These are phyloP conservation scores for Acanthornis magna DNA, from an alignment of 2,797 vertebrate species.

Conservation along the genomic window DNA sequence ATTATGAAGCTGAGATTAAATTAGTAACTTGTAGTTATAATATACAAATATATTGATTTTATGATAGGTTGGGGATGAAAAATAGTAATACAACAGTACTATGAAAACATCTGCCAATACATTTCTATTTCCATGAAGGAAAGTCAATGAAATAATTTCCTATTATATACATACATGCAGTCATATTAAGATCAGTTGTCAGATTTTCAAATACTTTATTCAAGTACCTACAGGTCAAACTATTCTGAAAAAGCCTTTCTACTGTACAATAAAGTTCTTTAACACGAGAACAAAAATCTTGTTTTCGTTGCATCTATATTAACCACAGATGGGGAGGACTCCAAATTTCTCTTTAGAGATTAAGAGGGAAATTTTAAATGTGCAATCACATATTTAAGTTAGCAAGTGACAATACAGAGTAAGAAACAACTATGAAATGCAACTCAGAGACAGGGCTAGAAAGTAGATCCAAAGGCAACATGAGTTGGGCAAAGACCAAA, in stretches of 20 bases:
- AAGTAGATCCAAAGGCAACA: background rate
- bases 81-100: background rate
- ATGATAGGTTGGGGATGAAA: background rate
- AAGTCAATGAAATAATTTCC: background rate
- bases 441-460: background rate
- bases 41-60: background rate
- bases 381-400: background rate
- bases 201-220: background rate
- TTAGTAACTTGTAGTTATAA: background rate
- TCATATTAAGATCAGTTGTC: background rate
- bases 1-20: background rate
- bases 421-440: background rate
- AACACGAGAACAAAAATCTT: background rate
- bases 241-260: background rate
- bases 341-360: background rate
- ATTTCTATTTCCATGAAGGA: background rate
- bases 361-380: background rate
- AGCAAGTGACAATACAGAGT: background rate
- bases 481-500: accelerated
- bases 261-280: background rate
- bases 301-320: accelerated
- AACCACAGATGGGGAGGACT: background rate
- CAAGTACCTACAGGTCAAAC: background rate
- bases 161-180: background rate
- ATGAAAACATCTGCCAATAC: background rate